Percentiles rank a stretch among this genome's conserved stretches.
Conservation (phyloP, 1,140 invertebrate genomes). For the Helicorthomorpha holstii region DNA sequence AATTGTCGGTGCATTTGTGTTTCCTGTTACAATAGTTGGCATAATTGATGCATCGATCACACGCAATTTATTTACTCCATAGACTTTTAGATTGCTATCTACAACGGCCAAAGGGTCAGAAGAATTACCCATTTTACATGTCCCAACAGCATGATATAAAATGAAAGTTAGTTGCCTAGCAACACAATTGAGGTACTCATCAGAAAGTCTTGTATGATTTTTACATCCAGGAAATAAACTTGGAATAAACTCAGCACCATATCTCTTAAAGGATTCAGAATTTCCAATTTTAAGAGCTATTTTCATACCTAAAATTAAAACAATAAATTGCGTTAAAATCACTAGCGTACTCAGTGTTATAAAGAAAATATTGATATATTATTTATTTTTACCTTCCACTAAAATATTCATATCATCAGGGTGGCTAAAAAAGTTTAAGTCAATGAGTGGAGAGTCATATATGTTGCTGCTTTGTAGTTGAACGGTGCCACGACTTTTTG, state of each 20-base stretch:
- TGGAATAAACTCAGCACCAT: slow-evolving; percentile 7
- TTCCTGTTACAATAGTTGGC: too few relatives aligned
- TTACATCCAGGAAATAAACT: slow-evolving; percentile 43
- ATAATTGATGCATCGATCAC: too few relatives aligned
- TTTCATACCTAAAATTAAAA: slow-evolving; percentile 31
- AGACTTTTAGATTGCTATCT: slow-evolving; percentile 44
- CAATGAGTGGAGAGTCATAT: slow-evolving; percentile 41
- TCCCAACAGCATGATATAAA: slow-evolving; percentile 56
- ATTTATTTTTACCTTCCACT: slow-evolving; percentile 52
- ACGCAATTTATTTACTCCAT: too few relatives aligned
- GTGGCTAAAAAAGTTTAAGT: slow-evolving; percentile 59
- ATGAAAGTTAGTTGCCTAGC: slow-evolving; percentile 42
- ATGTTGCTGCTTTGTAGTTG: slow-evolving; percentile 52
- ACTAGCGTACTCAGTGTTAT: too few relatives aligned
- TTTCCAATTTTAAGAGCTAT: slow-evolving; percentile 35
- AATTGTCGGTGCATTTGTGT: too few relatives aligned
- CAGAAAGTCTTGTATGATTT: slow-evolving; percentile 47
- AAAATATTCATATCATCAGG: slow-evolving; percentile 46
- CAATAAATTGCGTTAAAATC: too few relatives aligned
- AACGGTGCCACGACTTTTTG: slow-evolving; percentile 31
- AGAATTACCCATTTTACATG: slow-evolving; percentile 66
- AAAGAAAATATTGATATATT: too few relatives aligned
- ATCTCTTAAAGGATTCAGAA: slow-evolving; percentile 35
- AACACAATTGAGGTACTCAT: slow-evolving; percentile 54
- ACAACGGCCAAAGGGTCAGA: slow-evolving; percentile 31